Base-by-base conservation (phyloP, 1,140 invertebrate genomes). In the Pissodes strobi region DNA sequence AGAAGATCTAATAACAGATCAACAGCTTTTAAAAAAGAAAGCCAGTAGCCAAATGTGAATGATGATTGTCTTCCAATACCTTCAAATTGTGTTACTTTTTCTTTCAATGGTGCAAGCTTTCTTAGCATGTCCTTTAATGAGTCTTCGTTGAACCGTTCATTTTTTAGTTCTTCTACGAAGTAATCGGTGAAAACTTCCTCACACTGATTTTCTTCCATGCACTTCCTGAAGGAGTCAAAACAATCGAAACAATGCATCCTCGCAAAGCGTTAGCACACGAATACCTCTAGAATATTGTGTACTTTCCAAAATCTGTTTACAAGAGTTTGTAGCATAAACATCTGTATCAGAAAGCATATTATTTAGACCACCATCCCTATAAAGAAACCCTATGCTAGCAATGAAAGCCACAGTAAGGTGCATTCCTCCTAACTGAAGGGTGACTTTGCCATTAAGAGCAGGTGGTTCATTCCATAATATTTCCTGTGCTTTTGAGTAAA, bases 391-490 rank as follows among this genome's bases (percentile, higher is more conserved):
- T n/a, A n/a, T 27, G n/a, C 10, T 25, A n/a, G 43, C 39, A 48
- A 59, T 59, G 34, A 59, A 59, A 12, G 56, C 56, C 56, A 59
- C 25, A 21, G 23, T 48, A 9, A 59, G 15, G 25, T 59, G 56
- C 41, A 59, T 59, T 5, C 56, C 41, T 22, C 56, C 56, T n/a
- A 59, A 15, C 18, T 48, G 10, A 9, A 59, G 13, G 13, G 41
- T 59, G 8, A 59, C 43, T 59, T 59, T 34, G 5, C 56, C 56
- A 48, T 39, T 15, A 10, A 59, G 19, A 10, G 49, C 56, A 8
- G 56, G 18, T 22, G 56, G 56, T 10, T 59, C 37, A 34, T 48
- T 59, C 56, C 56, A 59, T 10, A 56, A 37, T 27, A 59, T 59
- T 1, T 48, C 56, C n/a, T 22, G 38, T 6, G 41, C 56, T 37